These are phyloP conservation scores for Lasioglossum villosulum DNA, from an alignment of 2,888 invertebrate species.

Conservation along the genomic window DNA sequence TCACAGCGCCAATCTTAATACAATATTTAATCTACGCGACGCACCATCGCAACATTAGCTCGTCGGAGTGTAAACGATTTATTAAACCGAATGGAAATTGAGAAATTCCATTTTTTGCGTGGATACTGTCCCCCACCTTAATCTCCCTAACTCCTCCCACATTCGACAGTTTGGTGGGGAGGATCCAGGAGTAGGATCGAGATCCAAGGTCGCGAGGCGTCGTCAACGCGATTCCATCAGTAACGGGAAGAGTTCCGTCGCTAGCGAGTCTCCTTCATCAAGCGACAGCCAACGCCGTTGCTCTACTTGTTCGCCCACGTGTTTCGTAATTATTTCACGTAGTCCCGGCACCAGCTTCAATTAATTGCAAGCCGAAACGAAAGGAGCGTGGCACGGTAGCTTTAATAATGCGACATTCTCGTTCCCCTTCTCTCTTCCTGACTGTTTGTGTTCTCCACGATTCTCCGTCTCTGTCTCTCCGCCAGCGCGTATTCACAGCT, in stretches of 20 bases:
- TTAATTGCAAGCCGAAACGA: conserved; percentile 70
- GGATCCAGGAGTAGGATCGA: neutral
- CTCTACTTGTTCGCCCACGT: conserved; percentile 53
- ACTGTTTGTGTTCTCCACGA: conserved; percentile 29
- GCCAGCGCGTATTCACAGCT: conserved; percentile 17
- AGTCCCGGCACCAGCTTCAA: conserved; percentile 67
- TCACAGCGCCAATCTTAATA: too few relatives aligned
- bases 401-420: conserved; percentile 68
- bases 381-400: conserved; percentile 49
- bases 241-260: conserved; percentile 36
- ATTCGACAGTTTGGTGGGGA: too few relatives aligned
- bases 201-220: conserved; percentile 28
- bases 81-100: neutral
- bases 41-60: too few relatives aligned
- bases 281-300: conserved; percentile 34
- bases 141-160: too few relatives aligned
- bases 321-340: conserved; percentile 71
- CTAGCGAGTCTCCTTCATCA: conserved; percentile 53
- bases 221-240: conserved; percentile 12
- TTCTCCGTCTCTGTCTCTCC: neutral
- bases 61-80: neutral
- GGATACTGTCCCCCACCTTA: too few relatives aligned
- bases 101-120: too few relatives aligned
- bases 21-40: too few relatives aligned
- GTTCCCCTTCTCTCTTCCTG: conserved; percentile 17